phyloP scores from a whole-genome alignment of 1,140 invertebrate species.

The Ephestia elutella region DNA sequence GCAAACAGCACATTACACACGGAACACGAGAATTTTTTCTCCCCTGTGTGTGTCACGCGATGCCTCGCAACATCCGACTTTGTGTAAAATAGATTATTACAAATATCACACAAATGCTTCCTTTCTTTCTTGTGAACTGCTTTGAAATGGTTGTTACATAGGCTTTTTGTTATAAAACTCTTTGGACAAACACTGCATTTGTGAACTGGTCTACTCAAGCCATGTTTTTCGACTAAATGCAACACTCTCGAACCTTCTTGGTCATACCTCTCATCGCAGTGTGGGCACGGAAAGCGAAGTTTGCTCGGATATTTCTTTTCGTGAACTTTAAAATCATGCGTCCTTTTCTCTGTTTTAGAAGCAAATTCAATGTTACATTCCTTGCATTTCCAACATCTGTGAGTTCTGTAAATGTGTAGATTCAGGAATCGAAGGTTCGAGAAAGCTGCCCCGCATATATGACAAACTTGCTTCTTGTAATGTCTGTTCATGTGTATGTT shows the following conservation, averaged over 20 bases:
- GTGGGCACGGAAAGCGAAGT: slow-evolving; percentile 49
- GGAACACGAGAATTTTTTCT: slow-evolving; percentile 46
- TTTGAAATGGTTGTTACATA: slow-evolving; percentile 55
- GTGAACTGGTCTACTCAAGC: slow-evolving; percentile 40
- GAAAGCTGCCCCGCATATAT: slow-evolving; percentile 54
- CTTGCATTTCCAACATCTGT: slow-evolving; percentile 35
- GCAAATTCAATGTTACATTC: slow-evolving; percentile 38
- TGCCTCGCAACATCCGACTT: slow-evolving; percentile 49
- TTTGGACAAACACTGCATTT: slow-evolving; percentile 48
- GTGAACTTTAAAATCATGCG: slow-evolving; percentile 42
- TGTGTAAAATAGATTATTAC: slow-evolving; percentile 53
- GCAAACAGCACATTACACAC: slow-evolving; percentile 47
- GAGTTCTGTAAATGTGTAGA: slow-evolving; percentile 47
- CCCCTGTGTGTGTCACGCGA: slow-evolving; percentile 51
- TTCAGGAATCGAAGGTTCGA: slow-evolving; percentile 53
- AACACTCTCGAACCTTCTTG: slow-evolving; percentile 47
- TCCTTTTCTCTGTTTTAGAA: slow-evolving; percentile 35
- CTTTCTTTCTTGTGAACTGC: slow-evolving; percentile 58
- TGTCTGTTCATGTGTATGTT: slow-evolving; percentile 62
- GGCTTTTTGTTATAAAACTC: slow-evolving; percentile 47
- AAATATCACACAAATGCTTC: slow-evolving; percentile 53
- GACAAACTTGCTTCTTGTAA: slow-evolving; percentile 55
- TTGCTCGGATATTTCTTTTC: slow-evolving; percentile 39
- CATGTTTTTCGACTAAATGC: slow-evolving; percentile 59
- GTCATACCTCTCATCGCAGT: slow-evolving; percentile 49